Conservation (phyloP, 2,888 invertebrate genomes). For the Automeris io region DNA sequence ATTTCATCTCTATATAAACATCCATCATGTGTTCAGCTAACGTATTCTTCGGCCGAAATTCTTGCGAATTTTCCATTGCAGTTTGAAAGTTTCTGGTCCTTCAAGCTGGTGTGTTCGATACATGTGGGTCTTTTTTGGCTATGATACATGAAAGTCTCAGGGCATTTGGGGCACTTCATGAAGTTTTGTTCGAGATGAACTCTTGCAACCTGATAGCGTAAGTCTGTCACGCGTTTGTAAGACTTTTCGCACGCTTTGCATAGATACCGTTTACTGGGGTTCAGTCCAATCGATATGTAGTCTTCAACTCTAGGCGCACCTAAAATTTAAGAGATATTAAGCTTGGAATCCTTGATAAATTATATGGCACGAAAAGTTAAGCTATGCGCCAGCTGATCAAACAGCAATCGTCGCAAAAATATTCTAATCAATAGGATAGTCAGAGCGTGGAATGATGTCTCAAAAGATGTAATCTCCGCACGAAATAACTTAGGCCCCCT, state of each 20-base stretch:
- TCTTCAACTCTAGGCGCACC: slow-evolving; percentile 17
- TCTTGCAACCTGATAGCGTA: slow-evolving; percentile 23
- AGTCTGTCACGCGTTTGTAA: slow-evolving; percentile 22
- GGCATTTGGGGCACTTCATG: slow-evolving; percentile 23
- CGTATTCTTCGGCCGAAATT: slow-evolving; percentile 28
- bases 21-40: slow-evolving; percentile 24
- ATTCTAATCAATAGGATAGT: too few relatives aligned
- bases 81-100: slow-evolving; percentile 15
- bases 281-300: slow-evolving; percentile 17
- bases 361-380: too few relatives aligned
- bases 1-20: slow-evolving; percentile 21
- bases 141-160: slow-evolving; percentile 28
- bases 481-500: too few relatives aligned
- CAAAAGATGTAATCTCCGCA: too few relatives aligned
- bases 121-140: slow-evolving; percentile 17
- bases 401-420: too few relatives aligned
- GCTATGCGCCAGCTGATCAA: too few relatives aligned
- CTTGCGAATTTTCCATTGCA: slow-evolving; percentile 18
- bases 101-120: neutral
- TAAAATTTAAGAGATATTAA: slow-evolving; percentile 8
- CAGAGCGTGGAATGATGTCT: too few relatives aligned
- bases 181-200: slow-evolving; percentile 23
- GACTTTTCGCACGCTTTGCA: slow-evolving; percentile 26
- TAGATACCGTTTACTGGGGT: slow-evolving; percentile 14
- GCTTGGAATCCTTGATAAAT: neutral